Evolutionary conservation across 2,797 vertebrate genomes (phyloP).

Genomic region (Lateolabrax maculatus): DNA sequence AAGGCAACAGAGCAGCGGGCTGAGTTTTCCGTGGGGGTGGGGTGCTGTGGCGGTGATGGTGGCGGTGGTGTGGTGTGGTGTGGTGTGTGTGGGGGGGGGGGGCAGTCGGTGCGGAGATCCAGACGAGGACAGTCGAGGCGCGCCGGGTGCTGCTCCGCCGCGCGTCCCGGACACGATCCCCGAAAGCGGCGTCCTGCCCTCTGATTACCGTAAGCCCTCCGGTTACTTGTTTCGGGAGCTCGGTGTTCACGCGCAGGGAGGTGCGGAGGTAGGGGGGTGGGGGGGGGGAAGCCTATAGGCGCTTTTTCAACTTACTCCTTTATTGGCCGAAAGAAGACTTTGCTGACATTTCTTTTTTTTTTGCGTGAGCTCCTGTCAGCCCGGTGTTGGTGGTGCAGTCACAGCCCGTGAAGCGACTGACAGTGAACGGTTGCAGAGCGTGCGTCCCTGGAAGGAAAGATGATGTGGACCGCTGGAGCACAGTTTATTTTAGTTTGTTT

Average conservation of each 20-base stretch:
- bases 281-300: too few species aligned
- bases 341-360: background rate
- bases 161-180: slow-evolving; percentile 48
- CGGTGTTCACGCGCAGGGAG: background rate
- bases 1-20: slow-evolving; percentile 54
- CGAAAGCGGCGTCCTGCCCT: slow-evolving; percentile 48
- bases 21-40: slow-evolving; percentile 25
- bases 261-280: too few species aligned
- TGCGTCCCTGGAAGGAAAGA: background rate
- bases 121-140: slow-evolving; percentile 62
- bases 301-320: background rate
- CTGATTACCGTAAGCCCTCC: slow-evolving; percentile 64
- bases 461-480: slow-evolving; percentile 8
- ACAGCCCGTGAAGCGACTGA: background rate
- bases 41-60: slow-evolving; percentile 47
- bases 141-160: slow-evolving; percentile 50
- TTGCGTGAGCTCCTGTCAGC: background rate
- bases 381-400: background rate
- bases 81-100: slow-evolving; percentile 14
- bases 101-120: slow-evolving; percentile 55
- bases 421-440: background rate
- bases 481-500: background rate
- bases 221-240: slow-evolving; percentile 47
- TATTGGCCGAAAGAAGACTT: background rate
- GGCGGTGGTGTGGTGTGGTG: too few species aligned